Base-by-base conservation (phyloP, 2,113 vertebrate genomes). In the Kryptolebias marmoratus region DNA sequence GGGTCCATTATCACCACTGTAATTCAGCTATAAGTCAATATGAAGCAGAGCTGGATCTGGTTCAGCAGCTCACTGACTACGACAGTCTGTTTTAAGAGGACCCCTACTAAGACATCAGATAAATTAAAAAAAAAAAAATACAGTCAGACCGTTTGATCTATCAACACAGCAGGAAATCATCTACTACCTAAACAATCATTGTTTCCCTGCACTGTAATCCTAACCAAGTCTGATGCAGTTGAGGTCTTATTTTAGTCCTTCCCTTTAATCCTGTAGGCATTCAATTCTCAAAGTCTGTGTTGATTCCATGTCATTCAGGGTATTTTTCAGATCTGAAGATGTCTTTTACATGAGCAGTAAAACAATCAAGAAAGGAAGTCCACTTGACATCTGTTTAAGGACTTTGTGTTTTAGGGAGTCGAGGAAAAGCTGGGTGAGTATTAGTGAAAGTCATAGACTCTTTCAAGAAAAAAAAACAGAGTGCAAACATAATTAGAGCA, bases 1-100 rank as follows among this genome's bases (percentile, higher is more conserved):
- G 53, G 47, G 74, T 78, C 48, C 39, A 50, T 54, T 15, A 53
- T 27, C 39, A 30, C 47, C 13, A 58, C 22, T 31, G 14, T 36
- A 30, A 47, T 62, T 62, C 27, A 28, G 14, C 55, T 6, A 11
- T 30, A 27, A 15, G 61, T 48, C 67, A 60, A 73, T 52, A 47
- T 1, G 32, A 77, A 42, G 57, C 49, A 56, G 36, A 48, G 27
- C 47, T 76, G 73, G 57, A 58, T 63, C 42, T 32, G 28, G n/a
- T 44, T 71, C 1, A 75, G 75, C 30, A 78, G 61, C 31, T 66
- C 15, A 27, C 67, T 63, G 31, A 77, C 10, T 36, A 16, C 27
- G 48, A n/a, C 68, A 45, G 58, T 64, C 54, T 64, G 57, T 68
- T 71, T 74, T 54, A 66, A 73, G 68, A 63, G 45, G 28, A 71